These are phyloP conservation scores for Pempheris klunzingeri DNA, from an alignment of 2,797 vertebrate species.

Conservation along the genomic window DNA sequence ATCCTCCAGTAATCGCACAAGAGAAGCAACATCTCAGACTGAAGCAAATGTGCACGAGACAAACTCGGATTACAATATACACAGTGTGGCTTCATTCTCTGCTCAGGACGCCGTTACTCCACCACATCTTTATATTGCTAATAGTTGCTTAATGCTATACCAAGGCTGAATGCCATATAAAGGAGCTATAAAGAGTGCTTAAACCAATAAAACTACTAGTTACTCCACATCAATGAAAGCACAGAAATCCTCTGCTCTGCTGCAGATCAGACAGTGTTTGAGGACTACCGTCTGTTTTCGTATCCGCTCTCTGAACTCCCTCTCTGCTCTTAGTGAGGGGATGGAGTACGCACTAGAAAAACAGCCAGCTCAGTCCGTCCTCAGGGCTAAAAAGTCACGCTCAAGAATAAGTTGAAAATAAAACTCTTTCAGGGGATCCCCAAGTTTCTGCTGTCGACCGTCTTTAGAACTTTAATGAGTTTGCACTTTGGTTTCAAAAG, in stretches of 20 bases:
- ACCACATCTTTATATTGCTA: too few relatives aligned
- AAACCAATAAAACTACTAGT: not conserved
- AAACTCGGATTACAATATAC: too few relatives aligned
- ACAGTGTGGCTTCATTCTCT: too few relatives aligned
- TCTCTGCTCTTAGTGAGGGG: constrained; percentile 14
- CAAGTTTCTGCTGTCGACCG: constrained; percentile 26
- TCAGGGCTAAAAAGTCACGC: constrained; percentile 41
- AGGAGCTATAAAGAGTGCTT: not conserved
- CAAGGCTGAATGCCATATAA: too few relatives aligned
- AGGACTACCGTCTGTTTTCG: constrained; percentile 35
- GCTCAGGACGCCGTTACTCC: too few relatives aligned
- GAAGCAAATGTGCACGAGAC: too few relatives aligned
- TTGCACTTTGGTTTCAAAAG: constrained; percentile 37
- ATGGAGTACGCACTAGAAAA: constrained; percentile 30
- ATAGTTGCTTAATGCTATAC: too few relatives aligned
- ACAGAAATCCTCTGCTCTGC: constrained; percentile 4
- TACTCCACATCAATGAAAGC: not conserved
- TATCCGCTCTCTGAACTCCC: constrained; percentile 54
- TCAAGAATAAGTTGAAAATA: constrained; percentile 35
- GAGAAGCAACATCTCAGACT: too few relatives aligned
- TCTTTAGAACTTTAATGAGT: constrained; percentile 50
- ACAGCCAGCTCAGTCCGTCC: constrained; percentile 32
- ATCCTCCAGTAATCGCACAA: too few relatives aligned
- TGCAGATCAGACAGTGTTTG: constrained; percentile 24
- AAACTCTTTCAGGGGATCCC: constrained; percentile 33